Conservation (phyloP, 1,140 invertebrate genomes). For the Antheraea mylitta region DNA sequence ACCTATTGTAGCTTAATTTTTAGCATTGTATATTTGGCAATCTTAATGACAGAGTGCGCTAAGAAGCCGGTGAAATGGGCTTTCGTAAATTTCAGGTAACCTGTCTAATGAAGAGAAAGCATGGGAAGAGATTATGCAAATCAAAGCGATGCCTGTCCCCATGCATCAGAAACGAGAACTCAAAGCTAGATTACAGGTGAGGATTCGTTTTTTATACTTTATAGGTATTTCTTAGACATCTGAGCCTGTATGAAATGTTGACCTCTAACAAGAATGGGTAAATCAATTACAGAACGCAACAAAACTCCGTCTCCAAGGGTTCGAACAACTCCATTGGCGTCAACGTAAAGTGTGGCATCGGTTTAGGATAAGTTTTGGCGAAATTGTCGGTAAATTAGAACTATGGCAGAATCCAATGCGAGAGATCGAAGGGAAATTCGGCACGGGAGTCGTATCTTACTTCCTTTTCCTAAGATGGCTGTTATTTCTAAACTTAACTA, state of each 20-base stretch:
- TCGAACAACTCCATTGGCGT: slow-evolving; percentile 88
- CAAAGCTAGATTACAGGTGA: slow-evolving; percentile 88
- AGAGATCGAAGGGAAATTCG: slow-evolving; percentile 89
- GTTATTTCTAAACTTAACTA: slow-evolving; percentile 85
- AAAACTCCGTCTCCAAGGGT: slow-evolving; percentile 87
- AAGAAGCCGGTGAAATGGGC: no score
- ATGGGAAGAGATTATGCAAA: slow-evolving; percentile 92
- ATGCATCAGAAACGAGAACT: slow-evolving; percentile 90
- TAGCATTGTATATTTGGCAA: no score
- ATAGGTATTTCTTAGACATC: no score
- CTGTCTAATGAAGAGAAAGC: slow-evolving; percentile 90
- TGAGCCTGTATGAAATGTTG: no score
- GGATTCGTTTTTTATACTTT: slow-evolving; percentile 9
- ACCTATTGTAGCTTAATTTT: no score
- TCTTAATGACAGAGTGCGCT: no score
- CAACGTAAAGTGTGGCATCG: slow-evolving; percentile 85
- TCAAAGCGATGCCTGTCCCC: slow-evolving; percentile 89
- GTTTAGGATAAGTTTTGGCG: slow-evolving; percentile 79
- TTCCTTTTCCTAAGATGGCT: slow-evolving; percentile 91
- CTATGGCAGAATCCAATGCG: slow-evolving; percentile 86
- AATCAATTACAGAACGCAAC: slow-evolving; percentile 83
- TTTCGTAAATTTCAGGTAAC: slow-evolving; percentile 78
- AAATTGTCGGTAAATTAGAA: slow-evolving; percentile 84
- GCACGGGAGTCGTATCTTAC: slow-evolving; percentile 88
- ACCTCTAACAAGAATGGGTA: no score